These are phyloP conservation scores for Onthophagus sagittarius DNA, from an alignment of 2,888 invertebrate genomes.

Conservation along the genomic window DNA sequence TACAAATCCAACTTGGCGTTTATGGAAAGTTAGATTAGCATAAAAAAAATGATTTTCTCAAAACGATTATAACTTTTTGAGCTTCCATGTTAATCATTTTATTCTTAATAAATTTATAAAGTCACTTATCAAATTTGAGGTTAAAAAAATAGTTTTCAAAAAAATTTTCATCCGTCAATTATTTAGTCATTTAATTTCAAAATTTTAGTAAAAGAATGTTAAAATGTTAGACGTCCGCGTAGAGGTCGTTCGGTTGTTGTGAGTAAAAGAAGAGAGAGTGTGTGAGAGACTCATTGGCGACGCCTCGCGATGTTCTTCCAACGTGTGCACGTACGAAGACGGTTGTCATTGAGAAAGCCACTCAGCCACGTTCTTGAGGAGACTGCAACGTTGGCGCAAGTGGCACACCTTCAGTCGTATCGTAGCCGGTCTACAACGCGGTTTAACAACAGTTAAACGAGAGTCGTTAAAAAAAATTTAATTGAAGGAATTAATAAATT, in stretches of 20 bases:
- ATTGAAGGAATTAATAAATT: neutral
- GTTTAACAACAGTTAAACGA: conserved; percentile 31
- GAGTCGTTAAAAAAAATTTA: conserved; percentile 19
- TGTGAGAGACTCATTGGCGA: neutral
- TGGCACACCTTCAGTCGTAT: conserved; percentile 36
- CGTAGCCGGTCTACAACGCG: conserved; percentile 32
- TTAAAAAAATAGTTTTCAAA: no score
- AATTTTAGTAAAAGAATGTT: neutral
- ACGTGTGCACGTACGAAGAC: conserved; percentile 33
- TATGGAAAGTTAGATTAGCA: no score
- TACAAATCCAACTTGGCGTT: no score
- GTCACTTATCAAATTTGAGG: no score
- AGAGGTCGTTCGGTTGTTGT: neutral
- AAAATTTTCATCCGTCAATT: no score
- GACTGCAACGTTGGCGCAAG: conserved; percentile 39
- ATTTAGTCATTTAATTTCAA: no score
- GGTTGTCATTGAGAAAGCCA: conserved; percentile 41
- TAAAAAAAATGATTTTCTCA: no score
- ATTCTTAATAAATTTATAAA: no score
- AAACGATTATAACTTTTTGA: no score
- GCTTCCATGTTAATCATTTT: no score
- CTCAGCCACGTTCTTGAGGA: conserved; percentile 28
- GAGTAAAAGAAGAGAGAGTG: neutral
- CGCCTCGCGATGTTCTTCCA: neutral
- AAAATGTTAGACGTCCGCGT: neutral